Conservation (phyloP, 2,113 vertebrate genomes). For the Ifrita kowaldi region DNA sequence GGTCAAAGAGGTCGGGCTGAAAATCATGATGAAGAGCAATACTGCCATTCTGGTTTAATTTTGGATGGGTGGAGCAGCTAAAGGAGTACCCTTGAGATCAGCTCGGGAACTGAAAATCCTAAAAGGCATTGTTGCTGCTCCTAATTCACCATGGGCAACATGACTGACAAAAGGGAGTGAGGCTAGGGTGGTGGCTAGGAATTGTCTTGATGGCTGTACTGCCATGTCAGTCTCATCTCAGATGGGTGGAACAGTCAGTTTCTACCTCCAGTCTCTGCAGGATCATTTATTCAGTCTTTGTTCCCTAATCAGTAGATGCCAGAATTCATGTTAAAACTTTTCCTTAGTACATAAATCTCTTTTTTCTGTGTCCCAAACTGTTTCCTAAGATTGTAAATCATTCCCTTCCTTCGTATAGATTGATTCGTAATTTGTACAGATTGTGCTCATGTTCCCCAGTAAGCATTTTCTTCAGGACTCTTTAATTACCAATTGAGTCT, state of each 20-base stretch:
- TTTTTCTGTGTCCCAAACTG: background rate
- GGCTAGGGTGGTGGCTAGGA: background rate
- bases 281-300: background rate
- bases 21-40: background rate
- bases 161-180: background rate
- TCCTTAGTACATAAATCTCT: background rate
- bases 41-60: background rate
- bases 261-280: background rate
- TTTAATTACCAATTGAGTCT: background rate
- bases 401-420: background rate
- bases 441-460: background rate
- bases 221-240: background rate
- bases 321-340: background rate
- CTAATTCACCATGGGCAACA: background rate
- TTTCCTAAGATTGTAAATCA: background rate
- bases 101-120: background rate
- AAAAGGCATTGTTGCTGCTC: background rate
- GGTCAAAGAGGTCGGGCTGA: rapidly evolving
- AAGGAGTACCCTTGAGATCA: background rate
- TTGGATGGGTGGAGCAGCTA: background rate
- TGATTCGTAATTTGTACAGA: background rate
- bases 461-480: background rate
- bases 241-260: background rate
- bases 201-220: background rate
- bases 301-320: background rate